Evolutionary conservation across 2,797 vertebrate species (phyloP).

Genomic region (Eulemur coronatus): DNA sequence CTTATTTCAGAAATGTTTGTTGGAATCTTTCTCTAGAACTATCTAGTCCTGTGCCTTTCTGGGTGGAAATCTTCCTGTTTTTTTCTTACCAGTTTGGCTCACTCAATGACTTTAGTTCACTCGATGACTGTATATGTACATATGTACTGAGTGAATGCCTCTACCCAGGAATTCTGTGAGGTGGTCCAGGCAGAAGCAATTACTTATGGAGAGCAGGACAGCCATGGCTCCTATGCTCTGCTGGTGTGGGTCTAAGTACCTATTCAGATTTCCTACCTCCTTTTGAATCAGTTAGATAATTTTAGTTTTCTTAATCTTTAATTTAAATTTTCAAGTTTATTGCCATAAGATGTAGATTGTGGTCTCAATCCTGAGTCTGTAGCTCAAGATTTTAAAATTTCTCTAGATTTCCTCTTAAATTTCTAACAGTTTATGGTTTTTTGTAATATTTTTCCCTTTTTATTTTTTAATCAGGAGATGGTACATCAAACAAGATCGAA

Average conservation of each 20-base stretch:
- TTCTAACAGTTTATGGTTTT: background rate
- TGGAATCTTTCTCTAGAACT: background rate
- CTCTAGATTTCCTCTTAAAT: background rate
- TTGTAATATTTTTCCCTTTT: background rate
- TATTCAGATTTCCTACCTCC: background rate
- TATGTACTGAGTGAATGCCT: background rate
- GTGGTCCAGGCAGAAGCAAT: background rate
- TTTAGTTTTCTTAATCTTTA: slow-evolving; percentile 12
- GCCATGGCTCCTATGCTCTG: background rate
- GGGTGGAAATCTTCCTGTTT: background rate
- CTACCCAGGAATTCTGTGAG: background rate
- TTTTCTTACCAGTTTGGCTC: background rate
- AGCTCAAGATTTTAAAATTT: background rate
- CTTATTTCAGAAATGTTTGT: slow-evolving; percentile 20
- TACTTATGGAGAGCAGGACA: background rate
- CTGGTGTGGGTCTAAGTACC: background rate
- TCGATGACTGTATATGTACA: background rate
- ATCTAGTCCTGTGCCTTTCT: background rate
- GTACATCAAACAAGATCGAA: background rate
- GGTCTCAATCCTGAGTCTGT: background rate
- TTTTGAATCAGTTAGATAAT: background rate
- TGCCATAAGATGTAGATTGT: background rate
- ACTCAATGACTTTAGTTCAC: background rate
- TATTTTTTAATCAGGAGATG: background rate
- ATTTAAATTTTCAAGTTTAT: slow-evolving; percentile 14